Conservation (phyloP, 2,113 vertebrate species). For the Oceanodroma tethys region DNA sequence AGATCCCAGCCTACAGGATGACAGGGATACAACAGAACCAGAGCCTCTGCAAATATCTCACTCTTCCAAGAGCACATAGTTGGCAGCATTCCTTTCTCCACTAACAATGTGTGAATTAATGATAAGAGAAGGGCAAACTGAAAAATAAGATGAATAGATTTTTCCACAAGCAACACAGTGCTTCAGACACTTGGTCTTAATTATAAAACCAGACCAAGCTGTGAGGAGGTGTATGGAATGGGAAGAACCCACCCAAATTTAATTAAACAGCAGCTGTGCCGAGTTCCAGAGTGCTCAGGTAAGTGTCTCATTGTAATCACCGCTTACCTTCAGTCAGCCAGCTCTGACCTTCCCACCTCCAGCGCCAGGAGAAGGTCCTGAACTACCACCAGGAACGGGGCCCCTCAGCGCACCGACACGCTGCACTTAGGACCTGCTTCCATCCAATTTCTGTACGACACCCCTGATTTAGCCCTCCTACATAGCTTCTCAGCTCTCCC, state of each 20-base stretch:
- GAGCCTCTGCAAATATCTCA: constrained; percentile 46
- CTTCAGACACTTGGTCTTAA: too few relatives aligned
- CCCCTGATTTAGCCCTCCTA: neutral
- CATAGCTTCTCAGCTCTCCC: neutral
- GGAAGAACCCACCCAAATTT: neutral
- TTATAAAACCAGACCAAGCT: neutral
- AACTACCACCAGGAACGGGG: neutral
- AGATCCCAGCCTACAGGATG: neutral
- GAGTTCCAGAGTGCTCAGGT: neutral
- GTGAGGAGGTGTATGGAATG: neutral
- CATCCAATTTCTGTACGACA: fast-evolving
- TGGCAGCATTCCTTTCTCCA: constrained; percentile 64
- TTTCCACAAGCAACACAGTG: constrained; percentile 35
- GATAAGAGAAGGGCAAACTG: constrained; percentile 55
- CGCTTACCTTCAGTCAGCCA: neutral
- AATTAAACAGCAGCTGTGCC: neutral
- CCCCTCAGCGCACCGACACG: fast-evolving
- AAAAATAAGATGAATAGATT: constrained; percentile 42
- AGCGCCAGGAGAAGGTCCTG: neutral
- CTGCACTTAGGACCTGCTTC: neutral
- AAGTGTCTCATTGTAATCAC: neutral
- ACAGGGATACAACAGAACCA: constrained; percentile 28
- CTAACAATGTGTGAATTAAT: constrained; percentile 53
- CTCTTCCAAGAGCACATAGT: constrained; percentile 56
- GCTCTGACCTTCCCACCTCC: neutral